Evolutionary conservation across 92 coral and sea anemone species (phyloP), one percentile per base, ranked within the genome.

Genomic region (Phenganax subtilis): DNA sequence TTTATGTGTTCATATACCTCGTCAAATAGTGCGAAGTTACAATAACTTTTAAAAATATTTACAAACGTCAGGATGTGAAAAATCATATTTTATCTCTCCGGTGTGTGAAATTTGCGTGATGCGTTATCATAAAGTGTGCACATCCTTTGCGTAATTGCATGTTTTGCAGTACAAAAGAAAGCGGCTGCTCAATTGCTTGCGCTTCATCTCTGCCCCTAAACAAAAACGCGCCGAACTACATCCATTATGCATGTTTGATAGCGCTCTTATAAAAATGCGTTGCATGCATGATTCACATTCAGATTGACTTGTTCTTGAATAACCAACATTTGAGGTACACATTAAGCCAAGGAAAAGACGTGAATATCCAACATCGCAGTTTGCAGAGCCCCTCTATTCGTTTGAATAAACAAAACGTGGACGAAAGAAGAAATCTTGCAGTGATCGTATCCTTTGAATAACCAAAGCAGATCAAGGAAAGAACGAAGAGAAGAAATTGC

Each of bases 131-230:
- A 37, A 37, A 2, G 47, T 20, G 73, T 68, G 30, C 16, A 54
- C 61, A 57, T 76, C 81, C 81, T 76, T 68, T 12, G 25, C 70
- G 17, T 76, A 76, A 76, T 76, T 59, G 67, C 44, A 15, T 47
- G 71, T 59, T 44, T 31, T 76, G 70, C 31, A 55, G 9, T 6
- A 59, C 60, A 30, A 58, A 77, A 12, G n/a, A 77, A 64, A 54
- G 58, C 75, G 83, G 15, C 51, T 62, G 83, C 67, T 63, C 83
- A 79, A 79, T 79, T 65, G 83, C 83, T 51, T 79, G 83, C 71
- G 71, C 12, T 47, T 71, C 57, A 11, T 25, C 51, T 59, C 27
- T 62, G 62, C 17, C 12, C 51, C 54, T 53, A 60, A 52, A 62
- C 74, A 64, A 76, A 76, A 76, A 79, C 62, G 28, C 61, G 69